phyloP scores from a whole-genome alignment of 2,888 invertebrate genomes.

The Drosophila falleni region DNA sequence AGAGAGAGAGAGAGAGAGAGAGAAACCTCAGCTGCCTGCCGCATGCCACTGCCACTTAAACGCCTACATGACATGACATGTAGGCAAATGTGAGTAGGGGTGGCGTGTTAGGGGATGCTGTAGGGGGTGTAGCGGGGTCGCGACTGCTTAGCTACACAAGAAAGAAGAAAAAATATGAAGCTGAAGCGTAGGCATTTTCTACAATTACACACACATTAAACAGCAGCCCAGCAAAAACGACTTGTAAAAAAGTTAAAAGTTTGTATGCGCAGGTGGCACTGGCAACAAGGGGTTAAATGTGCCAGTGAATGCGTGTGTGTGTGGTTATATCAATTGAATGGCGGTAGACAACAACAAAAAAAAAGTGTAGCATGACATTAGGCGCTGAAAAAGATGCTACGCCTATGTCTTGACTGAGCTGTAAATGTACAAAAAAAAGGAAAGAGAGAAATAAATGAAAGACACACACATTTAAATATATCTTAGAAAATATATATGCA shows the following conservation, averaged over 20 bases:
- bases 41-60: constrained; percentile 66
- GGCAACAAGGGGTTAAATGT: constrained; percentile 37
- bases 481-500: neutral
- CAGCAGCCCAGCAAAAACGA: constrained; percentile 45
- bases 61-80: constrained; percentile 67
- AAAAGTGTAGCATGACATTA: constrained; percentile 57
- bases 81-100: constrained; percentile 11
- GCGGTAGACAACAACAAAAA: constrained; percentile 19
- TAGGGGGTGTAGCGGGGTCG: neutral
- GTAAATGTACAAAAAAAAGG: constrained; percentile 12
- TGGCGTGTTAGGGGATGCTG: neutral
- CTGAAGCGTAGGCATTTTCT: constrained; percentile 62
- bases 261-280: constrained; percentile 29
- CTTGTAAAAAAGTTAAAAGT: constrained; percentile 47
- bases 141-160: constrained; percentile 22
- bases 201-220: constrained; percentile 83
- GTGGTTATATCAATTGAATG: constrained; percentile 42
- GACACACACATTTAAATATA: neutral
- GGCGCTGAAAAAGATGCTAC: constrained; percentile 56
- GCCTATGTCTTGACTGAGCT: constrained; percentile 48
- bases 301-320: constrained; percentile 18
- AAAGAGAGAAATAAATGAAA: constrained; percentile 5
- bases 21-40: constrained; percentile 16
- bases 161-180: constrained; percentile 19
- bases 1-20: constrained; percentile 5